These are phyloP conservation scores for Lysiphlebus fabarum DNA, from an alignment of 1,140 invertebrate species.

Conservation along the genomic window DNA sequence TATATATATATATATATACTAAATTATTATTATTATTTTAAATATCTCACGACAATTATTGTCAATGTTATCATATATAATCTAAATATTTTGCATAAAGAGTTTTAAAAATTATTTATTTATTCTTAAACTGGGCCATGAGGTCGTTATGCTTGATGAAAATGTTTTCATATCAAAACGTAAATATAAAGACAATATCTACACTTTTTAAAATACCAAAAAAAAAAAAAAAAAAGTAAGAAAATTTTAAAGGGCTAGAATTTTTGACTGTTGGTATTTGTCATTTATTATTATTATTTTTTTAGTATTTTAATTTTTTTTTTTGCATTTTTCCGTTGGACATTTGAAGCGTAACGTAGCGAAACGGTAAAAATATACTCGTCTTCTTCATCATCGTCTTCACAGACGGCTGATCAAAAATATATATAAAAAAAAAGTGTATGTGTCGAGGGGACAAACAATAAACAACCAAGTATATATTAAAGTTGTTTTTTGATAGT, in stretches of 20 bases:
- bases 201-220: neutral
- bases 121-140: conserved; percentile 19
- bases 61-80: too few species aligned
- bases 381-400: neutral
- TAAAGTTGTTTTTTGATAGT: neutral
- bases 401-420: conserved; percentile 12
- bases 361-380: conserved; percentile 12
- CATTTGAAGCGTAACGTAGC: conserved; percentile 14
- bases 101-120: neutral
- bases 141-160: conserved; percentile 8
- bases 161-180: too few species aligned
- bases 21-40: too few species aligned
- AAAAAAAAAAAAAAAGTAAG: too few species aligned
- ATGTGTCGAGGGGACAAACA: neutral
- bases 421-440: neutral
- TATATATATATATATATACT: too few species aligned
- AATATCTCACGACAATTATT: too few species aligned
- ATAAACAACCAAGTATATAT: neutral
- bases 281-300: too few species aligned
- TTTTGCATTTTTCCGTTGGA: conserved; percentile 7
- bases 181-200: too few species aligned
- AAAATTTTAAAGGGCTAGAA: too few species aligned
- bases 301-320: neutral
- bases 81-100: too few species aligned
- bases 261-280: neutral